phyloP scores from a whole-genome alignment of 1,140 invertebrate genomes.

The Macrosteles quadrilineatus region DNA sequence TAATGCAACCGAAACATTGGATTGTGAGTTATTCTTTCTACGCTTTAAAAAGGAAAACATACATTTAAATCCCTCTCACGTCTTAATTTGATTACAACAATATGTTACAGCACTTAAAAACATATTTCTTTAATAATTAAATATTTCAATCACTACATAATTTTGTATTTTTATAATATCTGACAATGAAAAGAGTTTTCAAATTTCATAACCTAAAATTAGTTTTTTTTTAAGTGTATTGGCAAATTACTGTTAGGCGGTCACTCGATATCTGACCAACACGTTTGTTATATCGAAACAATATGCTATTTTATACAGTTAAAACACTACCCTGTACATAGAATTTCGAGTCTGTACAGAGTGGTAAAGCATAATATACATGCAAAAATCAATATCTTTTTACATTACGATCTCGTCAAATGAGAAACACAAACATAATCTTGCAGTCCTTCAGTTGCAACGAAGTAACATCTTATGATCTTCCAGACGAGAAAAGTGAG shows the following conservation, averaged over 20 bases:
- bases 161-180: too few species aligned
- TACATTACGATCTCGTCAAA: background rate
- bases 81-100: background rate
- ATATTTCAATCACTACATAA: background rate
- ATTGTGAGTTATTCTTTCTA: background rate
- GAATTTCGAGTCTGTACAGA: background rate
- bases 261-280: too few species aligned
- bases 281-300: too few species aligned
- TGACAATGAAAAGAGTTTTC: too few species aligned
- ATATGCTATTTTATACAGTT: too few species aligned
- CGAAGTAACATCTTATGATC: background rate
- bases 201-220: too few species aligned
- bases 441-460: background rate
- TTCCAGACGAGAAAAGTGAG: slow-evolving; percentile 18
- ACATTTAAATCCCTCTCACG: background rate
- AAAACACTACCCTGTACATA: background rate
- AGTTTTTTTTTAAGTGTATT: too few species aligned
- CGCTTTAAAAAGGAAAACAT: background rate
- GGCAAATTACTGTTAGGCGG: too few species aligned
- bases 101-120: background rate
- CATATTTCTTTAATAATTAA: background rate
- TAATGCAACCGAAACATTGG: background rate
- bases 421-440: background rate
- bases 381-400: background rate
- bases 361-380: background rate